These are phyloP conservation scores for Neria commutata DNA, from an alignment of 2,888 invertebrate genomes.

Conservation along the genomic window DNA sequence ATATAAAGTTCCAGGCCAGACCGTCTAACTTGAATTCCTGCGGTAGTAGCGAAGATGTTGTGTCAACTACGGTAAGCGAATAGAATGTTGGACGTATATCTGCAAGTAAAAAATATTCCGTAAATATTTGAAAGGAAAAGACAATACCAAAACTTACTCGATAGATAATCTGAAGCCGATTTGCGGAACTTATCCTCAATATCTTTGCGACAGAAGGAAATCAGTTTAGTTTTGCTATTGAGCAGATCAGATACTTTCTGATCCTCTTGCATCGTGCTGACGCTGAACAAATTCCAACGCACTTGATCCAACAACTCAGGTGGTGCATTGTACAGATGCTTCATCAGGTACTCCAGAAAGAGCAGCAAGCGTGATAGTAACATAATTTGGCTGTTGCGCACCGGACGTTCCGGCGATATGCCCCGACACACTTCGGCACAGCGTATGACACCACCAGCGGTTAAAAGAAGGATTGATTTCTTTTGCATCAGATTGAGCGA, in stretches of 20 bases:
- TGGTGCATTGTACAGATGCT: conserved; percentile 93
- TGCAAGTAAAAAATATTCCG: conserved; percentile 45
- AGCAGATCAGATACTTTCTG: conserved; percentile 63
- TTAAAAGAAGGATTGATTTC: conserved; percentile 86
- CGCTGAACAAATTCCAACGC: conserved; percentile 79
- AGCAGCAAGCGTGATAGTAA: conserved; percentile 83
- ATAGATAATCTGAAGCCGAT: conserved; percentile 61
- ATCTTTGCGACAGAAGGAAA: conserved; percentile 73
- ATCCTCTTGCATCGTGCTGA: conserved; percentile 67
- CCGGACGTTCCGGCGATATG: conserved; percentile 54
- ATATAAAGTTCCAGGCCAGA: conserved; percentile 89
- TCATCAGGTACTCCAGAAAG: conserved; percentile 92
- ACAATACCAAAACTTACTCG: conserved; percentile 40
- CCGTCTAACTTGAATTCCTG: conserved; percentile 93
- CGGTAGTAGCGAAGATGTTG: conserved; percentile 39
- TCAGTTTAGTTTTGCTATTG: conserved; percentile 67
- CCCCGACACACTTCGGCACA: conserved; percentile 70
- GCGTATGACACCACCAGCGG: conserved; percentile 76
- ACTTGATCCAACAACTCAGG: conserved; percentile 85
- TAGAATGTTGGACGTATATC: conserved; percentile 91
- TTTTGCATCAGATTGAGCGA: conserved; percentile 95
- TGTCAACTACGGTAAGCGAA: conserved; percentile 79
- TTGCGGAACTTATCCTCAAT: conserved; percentile 78
- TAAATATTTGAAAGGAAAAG: neutral
- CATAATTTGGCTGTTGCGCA: conserved; percentile 72